Evolutionary conservation across 37 sponge, comb jelly and placozoan species (phyloP), one percentile per base, ranked within the genome.

Genomic region (Aplysina aerophoba): DNA sequence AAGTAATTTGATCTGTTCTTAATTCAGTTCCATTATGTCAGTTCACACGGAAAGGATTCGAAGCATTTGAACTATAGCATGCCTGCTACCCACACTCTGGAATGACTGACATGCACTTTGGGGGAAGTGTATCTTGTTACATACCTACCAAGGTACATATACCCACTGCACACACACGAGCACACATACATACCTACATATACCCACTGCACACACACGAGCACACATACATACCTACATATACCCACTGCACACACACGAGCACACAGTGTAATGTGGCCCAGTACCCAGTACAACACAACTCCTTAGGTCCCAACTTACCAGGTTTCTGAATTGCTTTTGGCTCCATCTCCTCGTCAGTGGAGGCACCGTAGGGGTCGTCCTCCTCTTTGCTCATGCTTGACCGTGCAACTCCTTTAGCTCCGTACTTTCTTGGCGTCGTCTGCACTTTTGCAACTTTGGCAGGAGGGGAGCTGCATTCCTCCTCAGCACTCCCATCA

Each of bases 291-390:
- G n/a, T n/a, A 53, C 15, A 72, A 84, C 59, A 84, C 73, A 69
- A 50, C 59, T 39, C 33, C 73, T 74, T 64, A 59, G 55, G 75
- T 61, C 22, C 27, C 56, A 80, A 86, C 22, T 38, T 5, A 33
- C 59, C 27, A 1, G 0, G 38, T 35, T 36, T 22, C 20, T 35
- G 64, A 62, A 62, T 44, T 44, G 22, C 15, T 30, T 30, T 4
- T 28, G 61, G 81, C 58, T 80, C 78, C 13, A 72, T 73, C 33
- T 68, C 94, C 56, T 94, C 94, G 84, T 94, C 94, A 40, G 94
- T 94, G 28, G 92, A 94, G 15, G 84, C 87, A 21, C 86, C 94
- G 77, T 94, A 94, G 0, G 81, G 84, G 54, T 94, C 91, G 13
- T 88, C 86, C 28, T 68, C 74, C 24, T 80, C 54, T 53, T 30